Evolutionary conservation across 1,140 invertebrate genomes (phyloP), one percentile per base, ranked within the genome.

Genomic region (Sipha flava): DNA sequence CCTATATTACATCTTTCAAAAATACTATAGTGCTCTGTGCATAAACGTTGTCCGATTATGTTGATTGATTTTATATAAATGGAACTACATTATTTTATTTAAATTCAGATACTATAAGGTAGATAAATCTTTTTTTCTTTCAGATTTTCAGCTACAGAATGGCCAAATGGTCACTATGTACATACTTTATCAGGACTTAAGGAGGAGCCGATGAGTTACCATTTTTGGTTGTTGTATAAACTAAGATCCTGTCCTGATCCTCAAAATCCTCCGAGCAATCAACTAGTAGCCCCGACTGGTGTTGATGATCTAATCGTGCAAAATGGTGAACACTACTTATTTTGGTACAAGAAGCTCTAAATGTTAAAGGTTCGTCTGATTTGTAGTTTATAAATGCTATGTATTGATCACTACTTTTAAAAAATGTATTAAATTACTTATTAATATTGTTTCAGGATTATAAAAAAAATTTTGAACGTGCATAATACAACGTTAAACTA

Each of bases 271-370:
- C 93, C 93, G 64, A 91, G 91, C 75, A 94, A 94, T 88, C 92
- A 93, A 83, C 87, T 93, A 57, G 92, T 95, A 49, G 92, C 93
- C 47, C 92, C 93, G 81, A 92, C 92, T 85, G 93, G 93, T 83
- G 93, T 95, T 26, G 93, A 95, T 84, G 93, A 94, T 83, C 86
- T 94, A 80, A 87, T 92, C 81, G 92, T 94, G 10, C 91, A 92
- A 85, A 91, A 94, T 82, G 92, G 93, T 4, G 92, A 95, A 84
- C 91, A 93, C 84, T 94, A 94, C 84, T 88, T 95, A 12, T 95
- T 94, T 86, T 95, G 94, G 94, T 95, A 94, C 86, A 95, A 95
- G 86, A 94, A 94, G 85, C 88, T 95, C 84, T 95, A 92, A 93
- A 84, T 40, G 16, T 3, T 37, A 59, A 77, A 43, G 73, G 73